Conservation (phyloP, 2,113 vertebrate species). For the Heterotilapia buettikoferi region DNA sequence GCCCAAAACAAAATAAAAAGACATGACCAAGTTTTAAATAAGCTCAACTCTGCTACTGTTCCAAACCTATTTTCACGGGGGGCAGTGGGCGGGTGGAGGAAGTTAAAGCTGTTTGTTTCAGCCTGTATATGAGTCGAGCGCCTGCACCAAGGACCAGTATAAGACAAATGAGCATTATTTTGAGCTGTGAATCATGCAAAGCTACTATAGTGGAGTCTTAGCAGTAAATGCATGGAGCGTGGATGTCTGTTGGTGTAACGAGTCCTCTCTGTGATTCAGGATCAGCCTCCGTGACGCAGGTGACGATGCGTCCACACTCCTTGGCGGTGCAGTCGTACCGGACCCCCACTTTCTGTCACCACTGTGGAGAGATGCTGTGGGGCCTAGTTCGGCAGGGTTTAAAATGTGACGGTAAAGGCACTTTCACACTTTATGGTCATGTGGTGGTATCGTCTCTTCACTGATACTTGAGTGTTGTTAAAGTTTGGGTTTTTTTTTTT, state of each 20-base stretch:
- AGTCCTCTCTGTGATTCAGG: slow-evolving; percentile 20
- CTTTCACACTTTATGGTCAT: no score
- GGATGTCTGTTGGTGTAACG: not conserved
- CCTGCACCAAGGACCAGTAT: not conserved
- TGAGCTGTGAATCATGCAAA: not conserved
- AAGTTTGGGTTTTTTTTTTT: not conserved
- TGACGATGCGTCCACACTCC: slow-evolving; percentile 65
- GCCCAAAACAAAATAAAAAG: no score
- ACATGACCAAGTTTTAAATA: not conserved
- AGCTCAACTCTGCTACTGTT: not conserved
- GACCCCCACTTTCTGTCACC: slow-evolving; percentile 73
- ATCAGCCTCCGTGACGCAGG: slow-evolving; percentile 49
- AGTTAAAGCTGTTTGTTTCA: not conserved
- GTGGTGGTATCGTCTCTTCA: not conserved
- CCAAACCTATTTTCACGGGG: accelerated
- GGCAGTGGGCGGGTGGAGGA: accelerated
- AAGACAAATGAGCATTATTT: not conserved
- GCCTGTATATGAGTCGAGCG: accelerated
- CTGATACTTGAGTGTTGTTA: not conserved
- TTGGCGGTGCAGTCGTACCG: slow-evolving; percentile 73
- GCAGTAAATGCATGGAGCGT: not conserved
- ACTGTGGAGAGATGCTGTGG: slow-evolving; percentile 77
- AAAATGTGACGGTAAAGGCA: slow-evolving; percentile 65
- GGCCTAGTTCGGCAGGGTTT: slow-evolving; percentile 72
- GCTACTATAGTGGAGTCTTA: not conserved